Conservation (phyloP, 1,140 invertebrate genomes). For the Pseudomyrmex cubaensis region DNA sequence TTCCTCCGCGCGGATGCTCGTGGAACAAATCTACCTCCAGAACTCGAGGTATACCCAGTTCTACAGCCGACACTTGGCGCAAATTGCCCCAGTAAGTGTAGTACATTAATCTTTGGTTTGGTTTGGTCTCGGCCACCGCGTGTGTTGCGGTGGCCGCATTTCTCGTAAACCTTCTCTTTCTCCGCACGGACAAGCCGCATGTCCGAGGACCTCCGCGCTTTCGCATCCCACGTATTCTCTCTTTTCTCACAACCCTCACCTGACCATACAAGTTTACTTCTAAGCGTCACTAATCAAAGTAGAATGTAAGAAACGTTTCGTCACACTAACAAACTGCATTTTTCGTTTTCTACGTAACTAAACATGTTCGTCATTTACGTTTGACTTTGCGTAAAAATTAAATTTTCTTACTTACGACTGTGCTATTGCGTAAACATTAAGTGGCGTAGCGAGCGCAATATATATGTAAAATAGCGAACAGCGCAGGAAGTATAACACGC, state of each 20-base stretch:
- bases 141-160: conserved; percentile 79
- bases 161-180: conserved; percentile 74
- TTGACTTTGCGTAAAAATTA: not conserved
- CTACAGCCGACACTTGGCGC: conserved; percentile 81
- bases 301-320: conserved; percentile 5
- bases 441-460: not conserved
- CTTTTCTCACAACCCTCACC: conserved; percentile 37
- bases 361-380: not conserved
- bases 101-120: conserved; percentile 86
- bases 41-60: conserved; percentile 68
- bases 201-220: conserved; percentile 65
- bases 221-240: conserved; percentile 52
- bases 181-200: conserved; percentile 68
- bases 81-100: conserved; percentile 85
- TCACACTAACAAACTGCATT: not conserved
- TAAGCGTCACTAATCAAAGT: conserved; percentile 18
- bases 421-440: not conserved
- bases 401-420: not conserved
- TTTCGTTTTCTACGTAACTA: not conserved
- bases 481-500: conserved; percentile 26
- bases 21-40: conserved; percentile 73
- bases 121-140: conserved; percentile 77
- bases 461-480: conserved; percentile 43
- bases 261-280: conserved; percentile 31
- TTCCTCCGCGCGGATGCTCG: conserved; percentile 33